phyloP scores from a whole-genome alignment of 2,888 invertebrate species.

The Drosophila phalerata region DNA sequence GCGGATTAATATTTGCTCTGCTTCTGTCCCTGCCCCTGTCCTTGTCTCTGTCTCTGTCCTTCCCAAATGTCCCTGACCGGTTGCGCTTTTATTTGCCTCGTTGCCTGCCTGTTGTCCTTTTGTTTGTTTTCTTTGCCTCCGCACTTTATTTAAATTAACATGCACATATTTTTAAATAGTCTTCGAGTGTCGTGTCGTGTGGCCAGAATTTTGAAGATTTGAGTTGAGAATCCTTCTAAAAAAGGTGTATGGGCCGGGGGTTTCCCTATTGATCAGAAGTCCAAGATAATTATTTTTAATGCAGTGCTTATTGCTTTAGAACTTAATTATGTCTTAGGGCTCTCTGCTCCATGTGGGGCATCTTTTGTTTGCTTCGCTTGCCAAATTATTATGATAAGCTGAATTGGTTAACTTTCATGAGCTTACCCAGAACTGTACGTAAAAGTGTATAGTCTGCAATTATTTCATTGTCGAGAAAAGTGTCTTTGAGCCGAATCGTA shows the following conservation, averaged over 20 bases:
- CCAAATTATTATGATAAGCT: constrained; percentile 53
- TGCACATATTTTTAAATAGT: constrained; percentile 73
- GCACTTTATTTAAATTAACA: constrained; percentile 76
- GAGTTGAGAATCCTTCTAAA: constrained; percentile 3
- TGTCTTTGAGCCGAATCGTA: background rate
- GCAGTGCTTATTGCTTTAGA: constrained; percentile 68
- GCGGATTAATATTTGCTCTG: constrained; percentile 80
- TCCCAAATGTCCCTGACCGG: constrained; percentile 53
- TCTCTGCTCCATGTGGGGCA: background rate
- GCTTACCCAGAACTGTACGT: background rate
- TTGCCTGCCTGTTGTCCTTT: constrained; percentile 46
- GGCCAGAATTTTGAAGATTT: constrained; percentile 13
- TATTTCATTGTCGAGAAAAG: background rate
- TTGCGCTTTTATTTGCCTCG: constrained; percentile 74
- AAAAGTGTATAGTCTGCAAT: background rate
- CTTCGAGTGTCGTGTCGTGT: constrained; percentile 36
- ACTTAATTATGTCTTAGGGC: constrained; percentile 50
- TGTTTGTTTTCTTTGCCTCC: constrained; percentile 57
- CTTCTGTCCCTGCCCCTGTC: background rate
- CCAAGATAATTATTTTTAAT: constrained; percentile 68
- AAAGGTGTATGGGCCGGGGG: constrained; percentile 30
- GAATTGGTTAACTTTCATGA: constrained; percentile 34
- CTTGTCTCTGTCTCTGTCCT: constrained; percentile 7
- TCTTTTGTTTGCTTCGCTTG: constrained; percentile 40
- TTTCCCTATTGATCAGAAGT: constrained; percentile 39